These are phyloP conservation scores for Rhombomys opimus DNA, from an alignment of 2,113 vertebrate species.

Conservation along the genomic window DNA sequence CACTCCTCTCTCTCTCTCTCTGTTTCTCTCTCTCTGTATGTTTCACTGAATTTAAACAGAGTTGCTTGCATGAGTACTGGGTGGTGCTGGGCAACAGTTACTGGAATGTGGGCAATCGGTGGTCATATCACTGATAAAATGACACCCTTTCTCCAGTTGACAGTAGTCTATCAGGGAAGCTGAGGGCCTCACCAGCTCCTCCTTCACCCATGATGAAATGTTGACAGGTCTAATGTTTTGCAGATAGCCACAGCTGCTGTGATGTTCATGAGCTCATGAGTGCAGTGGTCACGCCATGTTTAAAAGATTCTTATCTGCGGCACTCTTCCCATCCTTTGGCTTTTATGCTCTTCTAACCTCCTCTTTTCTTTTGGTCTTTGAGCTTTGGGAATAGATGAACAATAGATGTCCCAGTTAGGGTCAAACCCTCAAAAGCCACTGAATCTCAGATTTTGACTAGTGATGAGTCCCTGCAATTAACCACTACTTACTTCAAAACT, in stretches of 20 bases:
- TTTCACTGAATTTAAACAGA: neutral
- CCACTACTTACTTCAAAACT: neutral
- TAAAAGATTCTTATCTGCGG: neutral
- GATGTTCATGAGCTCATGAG: neutral
- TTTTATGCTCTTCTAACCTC: neutral
- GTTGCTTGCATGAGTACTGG: neutral
- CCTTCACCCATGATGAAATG: neutral
- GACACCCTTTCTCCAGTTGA: neutral
- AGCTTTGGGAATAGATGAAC: neutral
- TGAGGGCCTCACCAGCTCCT: no score
- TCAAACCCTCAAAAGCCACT: neutral
- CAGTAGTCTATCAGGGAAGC: neutral
- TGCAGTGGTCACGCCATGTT: neutral
- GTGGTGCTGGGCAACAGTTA: neutral
- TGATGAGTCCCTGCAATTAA: neutral
- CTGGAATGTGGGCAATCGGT: neutral
- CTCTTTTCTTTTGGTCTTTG: neutral
- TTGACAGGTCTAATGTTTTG: neutral
- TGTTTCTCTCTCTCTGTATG: neutral
- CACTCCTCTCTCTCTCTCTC: neutral
- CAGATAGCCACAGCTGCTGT: neutral
- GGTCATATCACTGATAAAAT: neutral
- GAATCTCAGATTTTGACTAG: neutral
- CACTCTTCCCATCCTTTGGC: neutral
- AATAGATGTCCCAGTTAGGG: neutral